Percentiles rank a stretch among this genome's conserved stretches.
These are phyloP conservation scores for Scaptomyza cyrtandrae DNA, from an alignment of 2,888 invertebrate genomes.

Conservation along the genomic window DNA sequence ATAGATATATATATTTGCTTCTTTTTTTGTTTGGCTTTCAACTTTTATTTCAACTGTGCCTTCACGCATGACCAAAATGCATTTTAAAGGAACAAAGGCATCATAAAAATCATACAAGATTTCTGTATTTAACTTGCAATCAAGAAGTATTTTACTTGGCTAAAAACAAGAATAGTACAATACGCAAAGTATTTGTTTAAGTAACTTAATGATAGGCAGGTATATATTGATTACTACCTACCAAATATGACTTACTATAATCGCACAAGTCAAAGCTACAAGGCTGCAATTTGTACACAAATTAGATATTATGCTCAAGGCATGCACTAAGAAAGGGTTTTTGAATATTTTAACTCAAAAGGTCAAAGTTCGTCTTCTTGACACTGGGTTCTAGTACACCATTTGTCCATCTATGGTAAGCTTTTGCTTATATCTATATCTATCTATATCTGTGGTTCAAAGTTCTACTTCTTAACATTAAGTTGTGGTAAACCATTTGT, in stretches of 20 bases:
- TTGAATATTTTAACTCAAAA: too few relatives aligned
- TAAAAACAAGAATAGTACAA: too few relatives aligned
- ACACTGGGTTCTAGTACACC: too few relatives aligned
- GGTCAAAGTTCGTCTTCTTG: background rate
- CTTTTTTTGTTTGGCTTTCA: conserved; percentile 7
- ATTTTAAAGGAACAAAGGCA: background rate
- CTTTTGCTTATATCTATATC: too few relatives aligned
- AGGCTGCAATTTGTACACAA: too few relatives aligned
- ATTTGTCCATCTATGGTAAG: too few relatives aligned
- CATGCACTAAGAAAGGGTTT: background rate
- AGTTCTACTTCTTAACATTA: background rate
- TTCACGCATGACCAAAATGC: background rate
- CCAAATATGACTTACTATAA: background rate
- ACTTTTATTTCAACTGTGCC: background rate
- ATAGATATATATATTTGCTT: too few relatives aligned
- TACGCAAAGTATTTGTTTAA: background rate
- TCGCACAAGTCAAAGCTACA: background rate
- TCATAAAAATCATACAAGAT: background rate
- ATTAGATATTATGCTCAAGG: too few relatives aligned
- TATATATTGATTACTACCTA: background rate
- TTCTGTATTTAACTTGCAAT: background rate
- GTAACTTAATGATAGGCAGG: background rate
- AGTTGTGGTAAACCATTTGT: too few relatives aligned
- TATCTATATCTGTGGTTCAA: too few relatives aligned
- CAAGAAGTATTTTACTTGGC: background rate